Conservation (phyloP, 2,888 invertebrate genomes). For the Megastigmus dorsalis region DNA sequence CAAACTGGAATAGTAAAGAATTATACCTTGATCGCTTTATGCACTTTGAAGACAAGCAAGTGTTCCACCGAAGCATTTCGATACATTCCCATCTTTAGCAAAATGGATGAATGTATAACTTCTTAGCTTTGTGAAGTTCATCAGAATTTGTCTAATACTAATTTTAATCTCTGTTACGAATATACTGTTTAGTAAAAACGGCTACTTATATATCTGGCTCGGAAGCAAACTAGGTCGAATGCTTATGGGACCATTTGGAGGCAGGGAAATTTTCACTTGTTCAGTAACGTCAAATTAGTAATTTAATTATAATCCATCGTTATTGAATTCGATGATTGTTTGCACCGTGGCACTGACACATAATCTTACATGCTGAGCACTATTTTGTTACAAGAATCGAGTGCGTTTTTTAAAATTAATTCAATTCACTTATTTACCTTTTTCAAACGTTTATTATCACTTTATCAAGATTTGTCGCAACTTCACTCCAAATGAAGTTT, state of each 20-base stretch:
- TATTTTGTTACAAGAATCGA: constrained; percentile 46
- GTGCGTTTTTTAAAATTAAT: too few relatives aligned
- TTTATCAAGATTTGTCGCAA: too few relatives aligned
- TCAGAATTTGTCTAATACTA: constrained; percentile 55
- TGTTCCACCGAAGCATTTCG: constrained; percentile 69
- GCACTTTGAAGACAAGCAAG: constrained; percentile 59
- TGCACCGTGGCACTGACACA: constrained; percentile 74
- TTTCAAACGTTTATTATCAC: too few relatives aligned
- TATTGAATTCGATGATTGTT: constrained; percentile 73
- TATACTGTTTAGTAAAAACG: constrained; percentile 38
- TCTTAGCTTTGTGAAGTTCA: constrained; percentile 57
- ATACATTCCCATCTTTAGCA: constrained; percentile 60
- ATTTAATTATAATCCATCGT: constrained; percentile 67
- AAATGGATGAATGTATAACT: constrained; percentile 55
- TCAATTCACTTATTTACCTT: too few relatives aligned
- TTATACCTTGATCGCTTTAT: constrained; percentile 53
- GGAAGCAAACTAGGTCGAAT: constrained; percentile 67
- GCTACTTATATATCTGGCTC: constrained; percentile 55
- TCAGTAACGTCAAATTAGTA: constrained; percentile 65
- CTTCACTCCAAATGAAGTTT: constrained; percentile 1
- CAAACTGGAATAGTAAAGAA: not conserved
- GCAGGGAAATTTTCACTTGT: constrained; percentile 62
- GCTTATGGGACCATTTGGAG: constrained; percentile 66
- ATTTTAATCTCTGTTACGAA: constrained; percentile 49
- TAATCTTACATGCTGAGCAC: constrained; percentile 60